Conservation (phyloP, 2,888 invertebrate species). For the Geophilus truncorum region DNA sequence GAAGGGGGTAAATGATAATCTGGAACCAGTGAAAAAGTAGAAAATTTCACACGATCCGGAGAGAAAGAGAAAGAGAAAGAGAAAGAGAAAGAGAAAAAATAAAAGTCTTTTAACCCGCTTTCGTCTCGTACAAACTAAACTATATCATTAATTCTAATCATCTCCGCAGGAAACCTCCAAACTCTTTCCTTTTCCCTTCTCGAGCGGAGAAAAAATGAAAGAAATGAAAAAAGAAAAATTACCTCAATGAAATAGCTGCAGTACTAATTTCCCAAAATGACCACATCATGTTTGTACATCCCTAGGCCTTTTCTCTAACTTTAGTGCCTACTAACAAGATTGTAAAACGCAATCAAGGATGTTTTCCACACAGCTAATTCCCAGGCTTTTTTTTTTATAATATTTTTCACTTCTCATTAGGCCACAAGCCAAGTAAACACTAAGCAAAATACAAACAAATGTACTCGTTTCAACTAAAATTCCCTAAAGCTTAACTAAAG, state of each 20-base stretch:
- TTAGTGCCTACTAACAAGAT: slow-evolving; percentile 4
- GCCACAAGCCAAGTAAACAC: not conserved
- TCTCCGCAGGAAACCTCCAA: not conserved
- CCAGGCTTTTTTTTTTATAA: not conserved
- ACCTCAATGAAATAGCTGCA: not conserved
- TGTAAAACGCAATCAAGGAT: slow-evolving; percentile 10
- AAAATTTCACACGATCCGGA: too few species aligned
- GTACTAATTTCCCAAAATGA: slow-evolving; percentile 1
- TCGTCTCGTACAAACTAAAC: not conserved
- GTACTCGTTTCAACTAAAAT: too few species aligned
- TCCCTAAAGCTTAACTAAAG: too few species aligned
- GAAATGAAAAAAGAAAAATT: not conserved
- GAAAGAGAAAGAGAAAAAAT: too few species aligned
- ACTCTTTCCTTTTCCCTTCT: not conserved
- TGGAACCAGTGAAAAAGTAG: too few species aligned
- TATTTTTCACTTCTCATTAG: slow-evolving; percentile 2
- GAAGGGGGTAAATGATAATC: too few species aligned
- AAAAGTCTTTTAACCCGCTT: not conserved
- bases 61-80: too few species aligned
- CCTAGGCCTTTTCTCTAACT: slow-evolving; percentile 4
- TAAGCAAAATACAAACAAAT: not conserved
- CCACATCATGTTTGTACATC: slow-evolving; percentile 3
- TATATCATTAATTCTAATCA: not conserved
- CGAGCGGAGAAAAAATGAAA: not conserved
- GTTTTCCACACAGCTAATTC: slow-evolving; percentile 4